phyloP scores from a whole-genome alignment of 2,113 vertebrate genomes.

The Nibea coibor region DNA sequence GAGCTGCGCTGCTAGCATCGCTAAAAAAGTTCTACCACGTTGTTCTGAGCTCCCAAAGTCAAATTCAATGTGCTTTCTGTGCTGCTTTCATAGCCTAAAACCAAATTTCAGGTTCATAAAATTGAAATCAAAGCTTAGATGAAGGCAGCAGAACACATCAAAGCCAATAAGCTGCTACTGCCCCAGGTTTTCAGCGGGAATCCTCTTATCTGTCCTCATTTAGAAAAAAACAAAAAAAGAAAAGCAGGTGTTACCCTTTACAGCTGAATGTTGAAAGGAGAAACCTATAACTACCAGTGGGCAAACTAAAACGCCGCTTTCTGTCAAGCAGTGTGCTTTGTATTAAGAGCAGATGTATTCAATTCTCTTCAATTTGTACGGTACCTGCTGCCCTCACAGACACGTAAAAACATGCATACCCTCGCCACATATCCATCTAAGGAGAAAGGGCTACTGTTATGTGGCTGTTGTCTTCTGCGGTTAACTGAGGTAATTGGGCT shows the following conservation, averaged over 20 bases:
- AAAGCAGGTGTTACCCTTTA: constrained; percentile 40
- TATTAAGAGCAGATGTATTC: constrained; percentile 41
- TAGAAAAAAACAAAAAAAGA: constrained; percentile 18
- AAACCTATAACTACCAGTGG: constrained; percentile 13
- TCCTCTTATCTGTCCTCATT: constrained; percentile 38
- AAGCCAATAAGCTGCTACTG: constrained; percentile 25
- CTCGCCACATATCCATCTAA: constrained; percentile 37
- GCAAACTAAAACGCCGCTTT: not conserved
- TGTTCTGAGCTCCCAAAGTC: constrained; percentile 9
- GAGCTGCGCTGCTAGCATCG: not conserved
- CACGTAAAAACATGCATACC: constrained; percentile 24
- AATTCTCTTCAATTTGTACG: not conserved
- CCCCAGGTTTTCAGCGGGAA: constrained; percentile 1
- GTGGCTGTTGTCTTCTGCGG: constrained; percentile 20
- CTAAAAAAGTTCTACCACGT: not conserved
- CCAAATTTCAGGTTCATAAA: constrained; percentile 29
- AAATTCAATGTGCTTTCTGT: constrained; percentile 14
- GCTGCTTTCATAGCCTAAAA: constrained; percentile 27
- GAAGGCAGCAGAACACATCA: constrained; percentile 24
- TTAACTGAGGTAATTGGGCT: constrained; percentile 42
- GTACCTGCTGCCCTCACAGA: constrained; percentile 5
- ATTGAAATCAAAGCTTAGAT: constrained; percentile 42
- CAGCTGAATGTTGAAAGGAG: constrained; percentile 10
- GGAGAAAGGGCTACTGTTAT: constrained; percentile 34
- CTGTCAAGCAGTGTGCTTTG: not conserved